These are phyloP conservation scores for Sarcophilus harrisii DNA, from an alignment of 2,797 vertebrate genomes.

Conservation along the genomic window DNA sequence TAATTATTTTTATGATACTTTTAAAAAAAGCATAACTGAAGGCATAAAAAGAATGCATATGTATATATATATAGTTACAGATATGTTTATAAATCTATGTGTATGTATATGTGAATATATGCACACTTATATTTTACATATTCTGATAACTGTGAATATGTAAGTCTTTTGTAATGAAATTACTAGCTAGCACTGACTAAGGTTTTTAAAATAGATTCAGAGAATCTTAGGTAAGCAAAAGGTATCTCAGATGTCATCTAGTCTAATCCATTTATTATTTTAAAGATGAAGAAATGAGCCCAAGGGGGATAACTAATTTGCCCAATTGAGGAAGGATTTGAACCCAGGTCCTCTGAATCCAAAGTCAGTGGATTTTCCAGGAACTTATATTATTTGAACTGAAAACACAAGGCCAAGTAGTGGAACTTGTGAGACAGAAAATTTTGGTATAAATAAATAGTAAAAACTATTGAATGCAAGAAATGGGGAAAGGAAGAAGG, in stretches of 20 bases:
- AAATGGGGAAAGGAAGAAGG: conserved; percentile 19
- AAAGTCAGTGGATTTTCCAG: background rate
- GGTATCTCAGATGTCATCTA: background rate
- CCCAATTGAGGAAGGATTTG: background rate
- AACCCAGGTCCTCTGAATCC: background rate
- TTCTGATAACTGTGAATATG: background rate
- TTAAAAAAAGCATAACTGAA: background rate
- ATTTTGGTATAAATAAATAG: background rate
- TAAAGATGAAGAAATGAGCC: background rate
- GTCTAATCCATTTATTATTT: background rate
- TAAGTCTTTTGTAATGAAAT: background rate
- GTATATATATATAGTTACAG: background rate
- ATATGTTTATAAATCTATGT: background rate
- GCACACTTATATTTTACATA: background rate
- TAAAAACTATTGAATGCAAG: conserved; percentile 48
- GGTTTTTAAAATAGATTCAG: background rate
- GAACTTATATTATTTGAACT: background rate
- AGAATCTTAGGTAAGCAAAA: background rate
- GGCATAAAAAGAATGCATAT: background rate
- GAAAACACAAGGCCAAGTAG: background rate
- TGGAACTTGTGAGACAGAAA: background rate
- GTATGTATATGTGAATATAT: background rate
- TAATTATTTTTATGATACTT: background rate
- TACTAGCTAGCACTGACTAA: background rate
- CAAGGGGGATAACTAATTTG: background rate